A percentile compares a stretch with the other conserved stretches of the same genome.
phyloP scores from a whole-genome alignment of 2,113 vertebrate species.

The Serilophus lunatus region DNA sequence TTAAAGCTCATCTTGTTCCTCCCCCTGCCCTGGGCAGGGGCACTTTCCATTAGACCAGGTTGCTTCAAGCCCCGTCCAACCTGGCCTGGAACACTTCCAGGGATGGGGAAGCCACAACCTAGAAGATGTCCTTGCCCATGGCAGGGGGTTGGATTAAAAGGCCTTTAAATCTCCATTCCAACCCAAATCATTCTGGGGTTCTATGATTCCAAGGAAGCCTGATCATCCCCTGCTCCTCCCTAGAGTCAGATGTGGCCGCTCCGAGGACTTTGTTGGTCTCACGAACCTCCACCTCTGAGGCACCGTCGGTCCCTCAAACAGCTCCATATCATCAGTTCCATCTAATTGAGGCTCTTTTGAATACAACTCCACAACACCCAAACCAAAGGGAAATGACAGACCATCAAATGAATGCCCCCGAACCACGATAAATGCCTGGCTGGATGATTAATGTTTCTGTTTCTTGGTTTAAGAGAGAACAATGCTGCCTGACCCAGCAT shows the following conservation, averaged over 20 bases:
- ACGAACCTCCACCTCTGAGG: background rate
- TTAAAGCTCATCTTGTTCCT: background rate
- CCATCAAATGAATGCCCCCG: slow-evolving; percentile 53
- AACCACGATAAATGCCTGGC: slow-evolving; percentile 60
- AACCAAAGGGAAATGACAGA: slow-evolving; percentile 63
- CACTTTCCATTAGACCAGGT: background rate
- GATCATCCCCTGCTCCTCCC: background rate
- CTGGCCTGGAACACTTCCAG: background rate
- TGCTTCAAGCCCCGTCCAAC: background rate
- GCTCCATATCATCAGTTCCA: slow-evolving; percentile 41
- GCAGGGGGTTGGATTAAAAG: background rate
- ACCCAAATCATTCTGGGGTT: background rate
- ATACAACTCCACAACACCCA: slow-evolving; percentile 51
- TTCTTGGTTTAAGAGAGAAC: slow-evolving; percentile 56
- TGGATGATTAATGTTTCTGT: slow-evolving; percentile 58
- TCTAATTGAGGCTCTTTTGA: slow-evolving; percentile 60
- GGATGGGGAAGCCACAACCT: background rate
- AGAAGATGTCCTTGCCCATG: background rate
- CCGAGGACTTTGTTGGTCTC: fast-evolving
- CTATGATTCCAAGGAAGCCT: background rate
- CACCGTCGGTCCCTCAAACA: slow-evolving; percentile 23
- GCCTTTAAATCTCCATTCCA: background rate
- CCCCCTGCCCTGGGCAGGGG: background rate
- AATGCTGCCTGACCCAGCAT: background rate
- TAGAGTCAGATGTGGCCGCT: fast-evolving